Percentiles rank a stretch among this genome's conserved stretches.
These are phyloP conservation scores for Parambassis ranga DNA, from an alignment of 2,797 vertebrate species.

Conservation along the genomic window DNA sequence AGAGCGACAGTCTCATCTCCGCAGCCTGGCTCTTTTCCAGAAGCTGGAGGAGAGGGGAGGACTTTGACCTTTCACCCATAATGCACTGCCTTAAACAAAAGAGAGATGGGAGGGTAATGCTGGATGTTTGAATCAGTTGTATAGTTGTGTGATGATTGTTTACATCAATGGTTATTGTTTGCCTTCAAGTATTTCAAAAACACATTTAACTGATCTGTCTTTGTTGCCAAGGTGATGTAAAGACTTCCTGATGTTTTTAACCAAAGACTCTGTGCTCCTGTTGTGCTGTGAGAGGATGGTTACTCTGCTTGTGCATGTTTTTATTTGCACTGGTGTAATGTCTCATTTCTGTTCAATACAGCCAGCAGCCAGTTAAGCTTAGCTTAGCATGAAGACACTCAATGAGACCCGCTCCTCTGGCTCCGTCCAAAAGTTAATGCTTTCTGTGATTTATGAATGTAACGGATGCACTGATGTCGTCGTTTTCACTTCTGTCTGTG, in stretches of 20 bases:
- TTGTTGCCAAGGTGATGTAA: too few species aligned
- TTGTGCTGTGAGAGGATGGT: not conserved
- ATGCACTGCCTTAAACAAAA: not conserved
- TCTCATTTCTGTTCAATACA: not conserved
- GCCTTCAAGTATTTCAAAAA: not conserved
- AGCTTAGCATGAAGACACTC: too few species aligned
- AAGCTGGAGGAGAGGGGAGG: conserved; percentile 88
- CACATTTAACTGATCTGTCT: too few species aligned
- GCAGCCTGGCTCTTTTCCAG: conserved; percentile 89
- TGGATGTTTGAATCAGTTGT: not conserved
- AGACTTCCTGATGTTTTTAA: too few species aligned
- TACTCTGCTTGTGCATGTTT: not conserved
- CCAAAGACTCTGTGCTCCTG: not conserved
- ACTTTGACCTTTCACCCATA: conserved; percentile 60
- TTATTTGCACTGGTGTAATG: not conserved
- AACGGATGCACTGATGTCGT: too few species aligned
- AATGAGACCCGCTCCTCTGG: too few species aligned
- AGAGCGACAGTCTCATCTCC: conserved; percentile 86
- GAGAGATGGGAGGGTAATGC: not conserved
- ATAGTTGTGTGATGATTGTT: not conserved
- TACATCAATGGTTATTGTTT: conserved; percentile 4
- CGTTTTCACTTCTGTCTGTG: too few species aligned
- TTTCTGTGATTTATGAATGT: too few species aligned
- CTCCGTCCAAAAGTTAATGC: too few species aligned
- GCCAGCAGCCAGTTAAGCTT: too few species aligned